Evolutionary conservation across 2,113 vertebrate genomes (phyloP).

Genomic region (Hippolais icterina): DNA sequence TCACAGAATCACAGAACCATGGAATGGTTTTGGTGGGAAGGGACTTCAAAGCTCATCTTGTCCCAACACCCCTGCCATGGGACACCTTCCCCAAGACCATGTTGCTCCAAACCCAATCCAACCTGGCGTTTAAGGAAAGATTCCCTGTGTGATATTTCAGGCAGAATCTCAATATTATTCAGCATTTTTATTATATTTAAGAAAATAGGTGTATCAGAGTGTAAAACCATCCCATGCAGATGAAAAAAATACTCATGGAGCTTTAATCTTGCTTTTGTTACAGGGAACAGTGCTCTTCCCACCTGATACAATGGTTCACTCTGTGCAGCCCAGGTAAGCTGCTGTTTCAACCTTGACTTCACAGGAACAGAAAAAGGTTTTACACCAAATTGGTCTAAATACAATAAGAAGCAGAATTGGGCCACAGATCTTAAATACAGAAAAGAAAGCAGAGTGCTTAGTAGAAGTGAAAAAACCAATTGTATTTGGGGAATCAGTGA

Average conservation of each 20-base stretch:
- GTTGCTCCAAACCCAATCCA: background rate
- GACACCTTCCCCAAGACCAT: background rate
- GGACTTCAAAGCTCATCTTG: rapidly evolving
- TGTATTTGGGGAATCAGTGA: constrained; percentile 1
- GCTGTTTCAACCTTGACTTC: background rate
- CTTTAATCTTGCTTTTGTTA: background rate
- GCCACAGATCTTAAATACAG: background rate
- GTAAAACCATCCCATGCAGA: background rate
- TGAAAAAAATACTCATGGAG: background rate
- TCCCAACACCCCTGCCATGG: background rate
- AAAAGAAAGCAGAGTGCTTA: background rate
- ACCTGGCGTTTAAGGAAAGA: background rate
- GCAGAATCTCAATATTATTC: background rate
- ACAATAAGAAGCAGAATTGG: background rate
- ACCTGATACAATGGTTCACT: background rate
- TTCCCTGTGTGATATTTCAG: background rate
- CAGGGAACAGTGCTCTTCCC: background rate
- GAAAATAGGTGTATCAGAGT: background rate
- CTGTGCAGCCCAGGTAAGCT: background rate
- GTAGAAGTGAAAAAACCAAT: constrained; percentile 12
- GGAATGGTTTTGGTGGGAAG: background rate
- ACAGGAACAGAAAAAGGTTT: background rate
- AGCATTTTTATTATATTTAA: background rate
- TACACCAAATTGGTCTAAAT: background rate
- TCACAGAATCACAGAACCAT: background rate